A percentile compares a stretch with the other conserved stretches of the same genome.
These are phyloP conservation scores for Gambelia wislizenii DNA, from an alignment of 2,797 vertebrate species.

Conservation along the genomic window DNA sequence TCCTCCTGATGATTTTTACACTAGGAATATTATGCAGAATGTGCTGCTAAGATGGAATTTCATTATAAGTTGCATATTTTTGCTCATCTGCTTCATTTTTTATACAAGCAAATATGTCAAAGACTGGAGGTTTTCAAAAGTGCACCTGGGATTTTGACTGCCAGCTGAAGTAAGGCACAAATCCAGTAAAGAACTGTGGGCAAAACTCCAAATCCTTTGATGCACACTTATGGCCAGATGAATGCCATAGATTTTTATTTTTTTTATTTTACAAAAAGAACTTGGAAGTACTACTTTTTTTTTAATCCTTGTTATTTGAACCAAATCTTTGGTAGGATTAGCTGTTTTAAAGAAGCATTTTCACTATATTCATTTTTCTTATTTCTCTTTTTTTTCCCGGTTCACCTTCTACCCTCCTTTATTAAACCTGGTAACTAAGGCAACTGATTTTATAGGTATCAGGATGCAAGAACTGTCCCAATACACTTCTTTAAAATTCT, in stretches of 20 bases:
- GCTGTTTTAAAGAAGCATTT: constrained; percentile 33
- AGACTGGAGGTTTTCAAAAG: constrained; percentile 30
- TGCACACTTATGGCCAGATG: constrained; percentile 6
- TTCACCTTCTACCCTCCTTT: background rate
- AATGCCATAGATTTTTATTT: background rate
- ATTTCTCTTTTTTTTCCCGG: background rate
- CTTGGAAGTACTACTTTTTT: background rate
- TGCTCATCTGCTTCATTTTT: constrained; percentile 17
- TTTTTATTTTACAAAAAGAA: background rate
- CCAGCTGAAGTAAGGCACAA: constrained; percentile 4
- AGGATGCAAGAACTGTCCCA: background rate
- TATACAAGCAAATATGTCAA: constrained; percentile 20
- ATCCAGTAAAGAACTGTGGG: constrained; percentile 12
- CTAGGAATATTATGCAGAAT: constrained; percentile 10
- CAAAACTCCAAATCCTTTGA: constrained; percentile 8
- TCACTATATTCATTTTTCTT: background rate
- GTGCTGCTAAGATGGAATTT: constrained; percentile 16
- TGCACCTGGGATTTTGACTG: constrained; percentile 15
- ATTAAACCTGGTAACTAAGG: constrained; percentile 13
- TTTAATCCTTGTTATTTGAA: constrained; percentile 15
- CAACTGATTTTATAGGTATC: constrained; percentile 5
- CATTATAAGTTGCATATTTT: background rate
- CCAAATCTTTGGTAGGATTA: background rate
- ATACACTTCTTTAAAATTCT: constrained; percentile 13
- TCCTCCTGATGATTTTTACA: constrained; percentile 1